Base-by-base conservation (phyloP, 2,113 vertebrate species). In the Rhizomys pruinosus region DNA sequence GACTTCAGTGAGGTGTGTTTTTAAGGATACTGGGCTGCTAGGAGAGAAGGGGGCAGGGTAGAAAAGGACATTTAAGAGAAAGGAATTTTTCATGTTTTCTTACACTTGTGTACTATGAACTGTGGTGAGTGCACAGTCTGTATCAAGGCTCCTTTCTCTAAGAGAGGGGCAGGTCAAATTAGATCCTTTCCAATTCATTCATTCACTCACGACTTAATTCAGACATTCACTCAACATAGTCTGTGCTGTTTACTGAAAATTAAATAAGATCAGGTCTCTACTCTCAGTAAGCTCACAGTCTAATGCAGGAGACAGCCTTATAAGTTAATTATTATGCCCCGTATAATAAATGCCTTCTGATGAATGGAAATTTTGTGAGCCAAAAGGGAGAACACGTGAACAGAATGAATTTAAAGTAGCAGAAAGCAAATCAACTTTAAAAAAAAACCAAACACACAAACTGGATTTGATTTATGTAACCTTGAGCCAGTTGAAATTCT, bases 401-500 rank as follows among this genome's bases (percentile, higher is more conserved):
- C 42, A 84, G 57, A 92, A 90, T 37, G 47, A 84, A 82, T 42
- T 74, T 92, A 29, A 72, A 69, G 73, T 61, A 19, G 91, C 25
- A 25, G 57, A 61, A 92, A 78, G 44, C 52, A 77, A 79, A 78
- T 87, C 69, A 37, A 81, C 39, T 92, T 74, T 39, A 61, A 47
- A 25, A 71, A 87, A 72, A 15, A 32, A 64, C 79, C 17, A 63
- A 42, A 64, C 59, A 52, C 47, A 52, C 47, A 52, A 87, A 57
- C 25, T 68, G 11, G 4, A 59, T 64, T 25, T 84, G 90, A 91
- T 47, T 77, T 89, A 42, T 84, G 29, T 84, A 32, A 68, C 89
- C 72, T 88, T 87, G 72, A 85, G n/a, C 34, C 63, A 82, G 17
- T 16, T 57, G 89, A 94, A 84, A 72, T 88, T 55, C 25, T 91